Conservation (phyloP, 2,888 invertebrate species). For the Shargacucullia verbasci region DNA sequence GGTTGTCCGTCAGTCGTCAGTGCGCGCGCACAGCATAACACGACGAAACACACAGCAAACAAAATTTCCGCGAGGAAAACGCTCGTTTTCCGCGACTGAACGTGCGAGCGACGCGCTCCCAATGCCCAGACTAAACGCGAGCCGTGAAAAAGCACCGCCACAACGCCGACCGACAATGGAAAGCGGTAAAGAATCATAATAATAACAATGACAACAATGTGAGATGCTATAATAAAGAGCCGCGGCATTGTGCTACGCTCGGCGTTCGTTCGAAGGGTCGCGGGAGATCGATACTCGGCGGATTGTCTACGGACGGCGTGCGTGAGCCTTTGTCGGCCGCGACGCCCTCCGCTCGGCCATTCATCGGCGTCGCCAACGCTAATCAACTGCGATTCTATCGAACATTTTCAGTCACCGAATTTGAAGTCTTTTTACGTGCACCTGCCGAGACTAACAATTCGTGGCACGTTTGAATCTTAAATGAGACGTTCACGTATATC, state of each 20-base stretch:
- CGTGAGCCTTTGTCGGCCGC: slow-evolving; percentile 81
- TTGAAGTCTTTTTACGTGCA: slow-evolving; percentile 46
- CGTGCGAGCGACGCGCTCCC: slow-evolving; percentile 89
- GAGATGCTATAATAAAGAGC: slow-evolving; percentile 89
- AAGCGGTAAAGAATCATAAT: slow-evolving; percentile 90
- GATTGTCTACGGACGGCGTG: slow-evolving; percentile 86
- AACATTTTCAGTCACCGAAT: slow-evolving; percentile 51
- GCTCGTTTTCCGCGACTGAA: slow-evolving; percentile 85
- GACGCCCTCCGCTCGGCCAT: slow-evolving; percentile 70
- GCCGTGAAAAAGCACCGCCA: slow-evolving; percentile 89
- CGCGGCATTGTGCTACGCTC: slow-evolving; percentile 87
- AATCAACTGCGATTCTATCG: slow-evolving; percentile 75
- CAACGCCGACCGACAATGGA: slow-evolving; percentile 89
- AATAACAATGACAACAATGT: slow-evolving; percentile 90
- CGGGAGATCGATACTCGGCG: slow-evolving; percentile 86
- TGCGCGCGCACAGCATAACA: slow-evolving; percentile 75
- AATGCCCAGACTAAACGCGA: slow-evolving; percentile 88
- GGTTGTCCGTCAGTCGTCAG: slow-evolving; percentile 65
- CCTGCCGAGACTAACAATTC: slow-evolving; percentile 48
- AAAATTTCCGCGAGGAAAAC: slow-evolving; percentile 85
- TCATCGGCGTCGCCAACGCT: slow-evolving; percentile 73
- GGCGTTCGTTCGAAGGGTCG: slow-evolving; percentile 87
- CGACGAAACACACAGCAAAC: slow-evolving; percentile 72
- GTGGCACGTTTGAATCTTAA: slow-evolving; percentile 52
- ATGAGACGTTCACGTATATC: slow-evolving; percentile 43